Base-by-base conservation (phyloP, 2,113 vertebrate genomes). In the Protobothrops flavoviridis region DNA sequence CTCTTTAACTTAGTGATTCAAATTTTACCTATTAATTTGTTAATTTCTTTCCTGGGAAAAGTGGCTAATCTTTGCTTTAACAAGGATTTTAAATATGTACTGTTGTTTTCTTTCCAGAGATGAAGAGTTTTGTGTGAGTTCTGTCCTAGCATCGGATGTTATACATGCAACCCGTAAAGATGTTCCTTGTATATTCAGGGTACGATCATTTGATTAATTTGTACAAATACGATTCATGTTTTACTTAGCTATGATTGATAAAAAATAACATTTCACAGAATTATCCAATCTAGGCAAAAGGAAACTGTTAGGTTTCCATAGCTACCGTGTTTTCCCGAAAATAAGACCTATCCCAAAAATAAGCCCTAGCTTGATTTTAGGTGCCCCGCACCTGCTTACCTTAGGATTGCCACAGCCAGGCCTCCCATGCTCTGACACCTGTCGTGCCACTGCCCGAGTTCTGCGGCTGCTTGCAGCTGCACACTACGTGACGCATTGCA, bases 101-200 rank as follows among this genome's bases (percentile, higher is more conserved):
- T 89, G 21, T 91, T 88, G 89, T 57, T 95, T 95, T 94, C 96
- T 96, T 93, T 53, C 21, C 95, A 99, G 99, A 97, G 99, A 99
- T 56, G 99, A 99, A 91, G 99, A 99, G 85, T 99, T 99, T 92
- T 99, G 98, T 0, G 99, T 99, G 97, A 99, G 98, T 97, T 99
- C 99, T 0, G 99, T 99, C 85, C 96, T 99, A 94, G 98, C 99
- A 0, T 99, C 99, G 0, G 99, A 99, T 55, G 99, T 99, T 59
- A 99, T 99, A 95, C 99, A 99, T 0, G 99, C 99, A 1, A 99
- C 98, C 48, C 98, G 98, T 91, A 99, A 99, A 94, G 99, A 99
- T 94, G 94, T 99, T 85, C 99, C 99, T 7, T 99, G 99, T 92
- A 99, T 99, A 97, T 99, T 99, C 97, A 98, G 98, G 98, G 99